These are phyloP conservation scores for Australoheros facetus DNA, from an alignment of 2,797 vertebrate genomes.

Conservation along the genomic window DNA sequence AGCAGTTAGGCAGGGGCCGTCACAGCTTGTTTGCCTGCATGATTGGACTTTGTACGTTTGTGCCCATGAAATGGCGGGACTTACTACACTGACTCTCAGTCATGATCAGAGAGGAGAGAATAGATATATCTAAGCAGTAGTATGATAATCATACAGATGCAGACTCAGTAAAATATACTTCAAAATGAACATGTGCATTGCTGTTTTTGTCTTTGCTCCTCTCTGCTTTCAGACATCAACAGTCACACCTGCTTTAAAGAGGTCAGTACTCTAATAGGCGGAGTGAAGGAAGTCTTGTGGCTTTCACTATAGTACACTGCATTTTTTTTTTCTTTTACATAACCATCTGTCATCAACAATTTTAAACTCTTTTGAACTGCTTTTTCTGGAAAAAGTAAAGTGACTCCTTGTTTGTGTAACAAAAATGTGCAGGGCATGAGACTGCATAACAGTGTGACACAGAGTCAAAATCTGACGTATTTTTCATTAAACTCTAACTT, in stretches of 20 bases:
- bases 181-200: background rate
- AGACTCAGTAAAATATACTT: background rate
- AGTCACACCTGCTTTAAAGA: accelerated
- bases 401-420: background rate
- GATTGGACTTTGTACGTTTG: conserved; percentile 17
- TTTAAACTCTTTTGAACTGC: background rate
- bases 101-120: background rate
- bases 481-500: conserved; percentile 13
- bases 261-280: background rate
- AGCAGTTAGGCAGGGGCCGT: background rate
- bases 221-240: background rate
- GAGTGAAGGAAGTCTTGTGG: background rate
- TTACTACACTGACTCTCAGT: background rate
- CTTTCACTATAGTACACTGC: background rate
- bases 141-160: background rate
- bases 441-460: background rate
- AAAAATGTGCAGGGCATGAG: conserved; percentile 8
- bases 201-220: background rate
- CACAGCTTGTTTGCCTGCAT: background rate
- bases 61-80: background rate
- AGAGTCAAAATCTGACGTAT: conserved; percentile 8
- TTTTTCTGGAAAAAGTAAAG: conserved; percentile 1
- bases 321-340: conserved; percentile 22
- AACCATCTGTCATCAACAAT: conserved; percentile 24
- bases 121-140: background rate